Base-by-base conservation (phyloP, 2,888 invertebrate genomes). In the Plusia festucae region DNA sequence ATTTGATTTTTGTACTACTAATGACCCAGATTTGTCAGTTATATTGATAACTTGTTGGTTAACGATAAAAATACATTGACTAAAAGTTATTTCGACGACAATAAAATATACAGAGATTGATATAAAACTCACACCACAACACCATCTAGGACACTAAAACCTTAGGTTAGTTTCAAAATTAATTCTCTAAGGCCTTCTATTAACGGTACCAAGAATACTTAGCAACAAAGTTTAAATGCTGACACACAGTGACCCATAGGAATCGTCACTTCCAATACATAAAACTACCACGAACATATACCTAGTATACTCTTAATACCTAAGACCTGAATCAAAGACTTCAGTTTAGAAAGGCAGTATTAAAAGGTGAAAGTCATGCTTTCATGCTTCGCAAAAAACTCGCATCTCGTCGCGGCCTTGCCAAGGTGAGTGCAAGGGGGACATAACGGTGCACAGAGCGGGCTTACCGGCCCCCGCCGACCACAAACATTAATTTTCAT, bases 331-430 rank as follows among this genome's bases (percentile, higher is more conserved):
- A 68, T 70, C 74, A 71, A 80, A 84, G 80, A 83, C 82, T 90
- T 90, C 88, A 90, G 90, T 93, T 94, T 95, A 93, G 94, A 95
- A 94, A 94, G 94, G 93, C 88, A 85, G n/a, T 90, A 79, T 82
- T 86, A 89, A 93, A 91, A 91, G 95, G 95, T 93, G 94, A 95
- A 95, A 95, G 95, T 95, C 93, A 91, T 92, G 91, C 91, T 91
- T 90, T 92, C 89, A 87, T 86, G 88, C 85, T 88, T 91, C 91
- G 94, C 94, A 94, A 95, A 95, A 78, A 95, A 94, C 93, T 92
- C 87, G 88, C 92, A 91, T 92, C 93, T 90, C 89, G 77, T 66
- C 73, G 90, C 93, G 94, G 94, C 95, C 95, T 95, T 95, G 95
- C 90, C 94, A 94, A 94, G 94, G 94, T 94, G 90, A 94, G 85